These are phyloP conservation scores for Polyergus mexicanus DNA, from an alignment of 1,140 invertebrate species.

Conservation along the genomic window DNA sequence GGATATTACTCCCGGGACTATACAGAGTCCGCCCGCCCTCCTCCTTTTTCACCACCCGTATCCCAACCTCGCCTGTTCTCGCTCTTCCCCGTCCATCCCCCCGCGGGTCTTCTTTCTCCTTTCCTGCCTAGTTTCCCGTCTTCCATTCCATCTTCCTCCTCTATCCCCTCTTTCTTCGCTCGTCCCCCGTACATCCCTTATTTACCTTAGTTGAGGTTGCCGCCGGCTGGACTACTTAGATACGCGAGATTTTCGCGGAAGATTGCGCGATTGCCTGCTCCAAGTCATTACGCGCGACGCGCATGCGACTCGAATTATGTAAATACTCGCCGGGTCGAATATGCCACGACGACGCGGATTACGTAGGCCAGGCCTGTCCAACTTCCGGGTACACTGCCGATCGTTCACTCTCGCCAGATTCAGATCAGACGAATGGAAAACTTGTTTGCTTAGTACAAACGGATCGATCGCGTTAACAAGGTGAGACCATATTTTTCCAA, in stretches of 20 bases:
- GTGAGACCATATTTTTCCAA: neutral
- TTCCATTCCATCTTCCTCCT: neutral
- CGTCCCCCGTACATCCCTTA: slow-evolving; percentile 1
- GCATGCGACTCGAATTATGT: slow-evolving; percentile 68
- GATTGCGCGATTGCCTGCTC: slow-evolving; percentile 68
- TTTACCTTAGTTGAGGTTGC: slow-evolving; percentile 63
- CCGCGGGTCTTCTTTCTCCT: neutral
- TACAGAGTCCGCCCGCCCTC: slow-evolving; percentile 17
- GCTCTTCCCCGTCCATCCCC: slow-evolving; percentile 8
- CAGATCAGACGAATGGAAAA: slow-evolving; percentile 13
- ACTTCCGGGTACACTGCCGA: slow-evolving; percentile 9
- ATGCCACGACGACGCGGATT: slow-evolving; percentile 40
- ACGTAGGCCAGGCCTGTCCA: slow-evolving; percentile 51
- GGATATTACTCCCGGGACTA: slow-evolving; percentile 71
- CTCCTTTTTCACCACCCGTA: slow-evolving; percentile 23
- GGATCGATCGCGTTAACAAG: slow-evolving; percentile 18
- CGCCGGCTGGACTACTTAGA: slow-evolving; percentile 68
- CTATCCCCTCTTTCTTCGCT: too few species aligned
- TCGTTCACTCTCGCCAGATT: neutral
- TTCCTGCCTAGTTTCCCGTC: neutral
- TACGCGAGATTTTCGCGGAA: slow-evolving; percentile 74
- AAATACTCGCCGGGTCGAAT: slow-evolving; percentile 58
- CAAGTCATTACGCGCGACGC: slow-evolving; percentile 60
- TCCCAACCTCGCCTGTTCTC: slow-evolving; percentile 42
- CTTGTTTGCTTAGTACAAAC: neutral